Conservation (phyloP, 1,140 invertebrate genomes). For the Drosophila leontia region DNA sequence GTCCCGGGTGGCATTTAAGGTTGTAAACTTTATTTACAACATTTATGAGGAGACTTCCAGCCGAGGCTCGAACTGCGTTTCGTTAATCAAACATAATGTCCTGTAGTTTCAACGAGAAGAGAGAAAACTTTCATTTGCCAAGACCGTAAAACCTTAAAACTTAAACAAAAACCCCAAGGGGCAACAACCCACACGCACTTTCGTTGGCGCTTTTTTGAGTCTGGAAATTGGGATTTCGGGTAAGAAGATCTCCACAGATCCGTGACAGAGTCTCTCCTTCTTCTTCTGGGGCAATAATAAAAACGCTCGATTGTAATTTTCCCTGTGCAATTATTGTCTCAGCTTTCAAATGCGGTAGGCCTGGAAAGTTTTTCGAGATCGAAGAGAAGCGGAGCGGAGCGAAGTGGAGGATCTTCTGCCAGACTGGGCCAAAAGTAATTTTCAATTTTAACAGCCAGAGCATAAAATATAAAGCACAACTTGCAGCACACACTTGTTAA, state of each 20-base stretch:
- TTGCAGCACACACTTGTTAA: slow-evolving; percentile 63
- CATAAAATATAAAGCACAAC: slow-evolving; percentile 73
- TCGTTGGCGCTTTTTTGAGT: slow-evolving; percentile 34
- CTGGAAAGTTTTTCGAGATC: slow-evolving; percentile 14
- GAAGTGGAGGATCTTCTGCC: slow-evolving; percentile 3
- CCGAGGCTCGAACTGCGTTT: slow-evolving; percentile 30
- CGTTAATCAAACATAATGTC: slow-evolving; percentile 60
- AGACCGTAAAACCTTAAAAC: slow-evolving; percentile 18
- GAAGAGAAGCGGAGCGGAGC: background rate
- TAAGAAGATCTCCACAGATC: slow-evolving; percentile 26
- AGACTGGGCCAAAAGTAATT: slow-evolving; percentile 70
- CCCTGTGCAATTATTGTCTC: slow-evolving; percentile 77
- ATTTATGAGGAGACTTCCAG: slow-evolving; percentile 32
- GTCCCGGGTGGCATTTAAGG: slow-evolving; percentile 53
- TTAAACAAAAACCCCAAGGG: slow-evolving; percentile 57
- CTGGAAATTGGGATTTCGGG: slow-evolving; percentile 21
- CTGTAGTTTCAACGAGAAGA: slow-evolving; percentile 26
- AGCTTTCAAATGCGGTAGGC: slow-evolving; percentile 78
- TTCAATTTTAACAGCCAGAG: slow-evolving; percentile 79
- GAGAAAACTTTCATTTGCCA: slow-evolving; percentile 65
- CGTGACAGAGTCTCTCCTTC: slow-evolving; percentile 34
- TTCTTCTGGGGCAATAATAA: slow-evolving; percentile 48
- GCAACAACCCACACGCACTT: slow-evolving; percentile 75
- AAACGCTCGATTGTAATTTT: slow-evolving; percentile 80
- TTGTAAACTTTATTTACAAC: slow-evolving; percentile 58